Conservation (phyloP, 2,113 vertebrate species). For the Pseudolaguvia tuberculata region DNA sequence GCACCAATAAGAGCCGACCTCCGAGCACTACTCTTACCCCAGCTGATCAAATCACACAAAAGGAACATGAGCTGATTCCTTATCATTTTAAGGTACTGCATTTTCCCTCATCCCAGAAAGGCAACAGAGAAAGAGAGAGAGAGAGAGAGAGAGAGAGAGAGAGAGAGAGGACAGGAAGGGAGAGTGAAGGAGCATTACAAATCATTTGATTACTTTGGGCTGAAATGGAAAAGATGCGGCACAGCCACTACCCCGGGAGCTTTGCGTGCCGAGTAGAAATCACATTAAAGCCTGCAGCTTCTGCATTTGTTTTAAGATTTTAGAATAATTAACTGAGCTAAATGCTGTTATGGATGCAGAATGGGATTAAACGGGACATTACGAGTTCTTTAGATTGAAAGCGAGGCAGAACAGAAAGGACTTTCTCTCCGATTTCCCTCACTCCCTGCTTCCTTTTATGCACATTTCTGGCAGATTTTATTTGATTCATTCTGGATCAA, state of each 20-base stretch:
- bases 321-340: conserved; percentile 72
- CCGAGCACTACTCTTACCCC: conserved; percentile 65
- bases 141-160: conserved; percentile 48
- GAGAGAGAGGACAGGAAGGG: conserved; percentile 50
- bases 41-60: conserved; percentile 74
- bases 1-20: conserved; percentile 57
- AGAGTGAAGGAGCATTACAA: conserved; percentile 65
- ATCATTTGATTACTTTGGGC: conserved; percentile 74
- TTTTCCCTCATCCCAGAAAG: conserved; percentile 64
- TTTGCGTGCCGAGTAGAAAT: conserved; percentile 70
- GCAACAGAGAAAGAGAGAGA: conserved; percentile 50
- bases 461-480: neutral
- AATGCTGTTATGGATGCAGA: conserved; percentile 65
- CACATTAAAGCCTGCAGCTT: conserved; percentile 68
- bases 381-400: conserved; percentile 51
- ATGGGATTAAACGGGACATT: conserved; percentile 62
- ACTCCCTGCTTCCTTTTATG: conserved; percentile 48
- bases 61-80: conserved; percentile 72
- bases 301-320: conserved; percentile 74
- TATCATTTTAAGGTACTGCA: conserved; percentile 71
- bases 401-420: conserved; percentile 48
- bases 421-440: conserved; percentile 56
- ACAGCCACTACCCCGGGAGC: conserved; percentile 63
- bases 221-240: conserved; percentile 69
- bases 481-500: neutral